phyloP scores from a whole-genome alignment of 2,888 invertebrate genomes.

The Philhelius pedissequus region DNA sequence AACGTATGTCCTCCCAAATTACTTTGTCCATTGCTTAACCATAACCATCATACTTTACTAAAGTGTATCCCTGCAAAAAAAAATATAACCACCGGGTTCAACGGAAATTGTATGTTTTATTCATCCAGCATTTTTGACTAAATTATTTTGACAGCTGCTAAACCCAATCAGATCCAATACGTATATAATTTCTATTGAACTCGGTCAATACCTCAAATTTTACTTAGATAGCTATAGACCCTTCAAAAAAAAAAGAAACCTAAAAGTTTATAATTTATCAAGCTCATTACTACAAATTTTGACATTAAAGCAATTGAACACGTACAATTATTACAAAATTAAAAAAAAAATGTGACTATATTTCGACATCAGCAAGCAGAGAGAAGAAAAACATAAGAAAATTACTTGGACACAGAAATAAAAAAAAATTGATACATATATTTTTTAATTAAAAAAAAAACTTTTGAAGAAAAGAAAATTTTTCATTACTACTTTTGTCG shows the following conservation, averaged over 20 bases:
- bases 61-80: constrained; percentile 41
- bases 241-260: constrained; percentile 4
- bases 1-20: background rate
- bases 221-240: constrained; percentile 27
- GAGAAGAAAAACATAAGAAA: constrained; percentile 15
- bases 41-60: constrained; percentile 17
- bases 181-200: background rate
- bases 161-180: background rate
- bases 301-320: constrained; percentile 51
- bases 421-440: background rate
- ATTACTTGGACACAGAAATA: constrained; percentile 37
- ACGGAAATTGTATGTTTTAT: background rate
- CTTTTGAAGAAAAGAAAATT: constrained; percentile 67
- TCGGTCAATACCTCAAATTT: background rate
- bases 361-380: constrained; percentile 38
- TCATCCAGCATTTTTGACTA: background rate
- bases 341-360: constrained; percentile 41
- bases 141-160: background rate
- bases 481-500: constrained; percentile 74
- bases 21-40: constrained; percentile 47
- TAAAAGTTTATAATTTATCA: constrained; percentile 24
- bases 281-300: constrained; percentile 35
- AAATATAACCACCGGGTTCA: background rate
- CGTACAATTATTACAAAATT: constrained; percentile 40
- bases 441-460: constrained; percentile 15